phyloP scores from a whole-genome alignment of 2,888 invertebrate species.

The Xestia rhomboidea region DNA sequence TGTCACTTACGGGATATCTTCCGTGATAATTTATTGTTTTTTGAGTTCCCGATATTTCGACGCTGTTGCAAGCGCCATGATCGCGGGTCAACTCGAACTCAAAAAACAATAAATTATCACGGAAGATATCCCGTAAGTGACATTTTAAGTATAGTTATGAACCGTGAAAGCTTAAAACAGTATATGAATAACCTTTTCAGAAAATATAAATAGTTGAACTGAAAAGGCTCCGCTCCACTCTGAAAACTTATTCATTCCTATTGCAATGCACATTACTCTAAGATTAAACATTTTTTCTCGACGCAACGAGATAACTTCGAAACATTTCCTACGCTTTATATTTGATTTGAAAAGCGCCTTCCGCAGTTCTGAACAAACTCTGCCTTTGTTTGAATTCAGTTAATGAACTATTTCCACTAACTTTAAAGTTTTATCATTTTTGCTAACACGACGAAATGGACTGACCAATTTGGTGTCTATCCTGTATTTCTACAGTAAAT shows the following conservation, averaged over 20 bases:
- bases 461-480: slow-evolving; percentile 5
- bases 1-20: too few species aligned
- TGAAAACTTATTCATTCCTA: slow-evolving; percentile 24
- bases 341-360: slow-evolving; percentile 46
- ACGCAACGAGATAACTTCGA: slow-evolving; percentile 39
- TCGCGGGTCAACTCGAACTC: too few species aligned
- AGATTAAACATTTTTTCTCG: slow-evolving; percentile 28
- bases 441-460: not conserved
- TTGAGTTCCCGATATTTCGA: too few species aligned
- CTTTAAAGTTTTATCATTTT: slow-evolving; percentile 21
- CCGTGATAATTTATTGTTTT: too few species aligned
- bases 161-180: too few species aligned
- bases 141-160: too few species aligned
- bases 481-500: slow-evolving; percentile 1
- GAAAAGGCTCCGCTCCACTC: not conserved
- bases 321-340: slow-evolving; percentile 43
- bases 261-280: slow-evolving; percentile 23
- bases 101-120: too few species aligned
- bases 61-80: too few species aligned
- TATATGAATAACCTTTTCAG: not conserved
- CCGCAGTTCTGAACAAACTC: slow-evolving; percentile 25
- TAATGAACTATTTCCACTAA: slow-evolving; percentile 32
- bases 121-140: too few species aligned
- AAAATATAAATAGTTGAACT: slow-evolving; percentile 1
- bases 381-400: slow-evolving; percentile 29